Base-by-base conservation (phyloP, 2,113 vertebrate species). In the Rhinichthys klamathensis region DNA sequence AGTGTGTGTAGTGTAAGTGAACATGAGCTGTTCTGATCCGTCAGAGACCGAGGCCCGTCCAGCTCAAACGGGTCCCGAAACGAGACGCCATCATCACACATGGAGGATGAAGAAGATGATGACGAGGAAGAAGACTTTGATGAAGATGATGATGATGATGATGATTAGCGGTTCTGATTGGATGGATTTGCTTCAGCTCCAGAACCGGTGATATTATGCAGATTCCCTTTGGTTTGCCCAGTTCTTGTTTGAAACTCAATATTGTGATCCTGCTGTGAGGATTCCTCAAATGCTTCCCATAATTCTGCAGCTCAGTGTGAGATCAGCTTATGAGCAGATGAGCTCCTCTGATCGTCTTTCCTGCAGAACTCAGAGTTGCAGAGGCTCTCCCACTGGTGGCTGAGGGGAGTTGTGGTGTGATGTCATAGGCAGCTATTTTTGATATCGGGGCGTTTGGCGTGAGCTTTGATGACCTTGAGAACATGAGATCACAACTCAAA, bases 31-130 rank as follows among this genome's bases (percentile, higher is more conserved):
- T 41, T 41, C 41, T 41, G 41, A 41, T 10, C 41, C 41, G 8
- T 2, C 41, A 41, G 41, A 41, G 41, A 9, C 41, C 41, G 38
- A 41, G 38, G 18, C 18, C 41, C 54, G 16, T 98, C 97, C 65
- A 99, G 97, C 92, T 99, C 97, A 92, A 97, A 97, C 25, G 96
- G 97, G 88, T 99, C 97, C 65, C 94, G 98, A 41, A 97, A 98
- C 86, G 97, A 98, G 93, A 99, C 98, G 1, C 98, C 98, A 0
- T 96, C 98, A 88, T 99, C 98, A 67, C 98, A 94, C 76, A 96
- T 97, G 79, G 98, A 97, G 16, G 98, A 99, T 44, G 98, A 99
- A 0, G 98, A 99, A 0, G 97, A 99, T 0, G 98, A 99, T 0
- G 98, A 99, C 0, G 97, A 99, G 0, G 97, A 99, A 0, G 97